Percentiles rank a stretch among this genome's conserved stretches.
phyloP scores from a whole-genome alignment of 2,113 vertebrate genomes.

The Microcebus lehilahytsara region DNA sequence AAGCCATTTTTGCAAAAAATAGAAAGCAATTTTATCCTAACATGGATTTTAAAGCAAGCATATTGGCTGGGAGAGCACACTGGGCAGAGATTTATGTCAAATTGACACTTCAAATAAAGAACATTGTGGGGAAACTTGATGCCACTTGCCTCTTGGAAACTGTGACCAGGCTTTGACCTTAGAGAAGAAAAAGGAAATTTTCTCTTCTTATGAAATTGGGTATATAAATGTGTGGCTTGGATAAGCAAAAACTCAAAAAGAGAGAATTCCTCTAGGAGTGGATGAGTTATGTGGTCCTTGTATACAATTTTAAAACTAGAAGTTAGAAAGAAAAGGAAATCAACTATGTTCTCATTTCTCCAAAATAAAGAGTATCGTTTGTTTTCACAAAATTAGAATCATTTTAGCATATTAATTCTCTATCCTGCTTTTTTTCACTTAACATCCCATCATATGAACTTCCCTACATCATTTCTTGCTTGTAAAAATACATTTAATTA shows the following conservation, averaged over 20 bases:
- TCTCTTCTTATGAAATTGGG: neutral
- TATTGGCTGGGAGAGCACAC: neutral
- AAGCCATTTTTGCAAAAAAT: constrained; percentile 28
- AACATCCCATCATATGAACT: neutral
- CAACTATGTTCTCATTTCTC: neutral
- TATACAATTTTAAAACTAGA: neutral
- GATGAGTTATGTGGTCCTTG: neutral
- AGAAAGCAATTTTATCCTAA: constrained; percentile 29
- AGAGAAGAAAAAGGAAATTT: neutral
- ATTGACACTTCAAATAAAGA: constrained; percentile 18
- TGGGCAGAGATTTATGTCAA: constrained; percentile 8
- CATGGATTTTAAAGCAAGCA: constrained; percentile 33
- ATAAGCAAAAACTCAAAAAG: neutral
- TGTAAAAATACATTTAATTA: neutral
- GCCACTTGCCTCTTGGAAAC: neutral
- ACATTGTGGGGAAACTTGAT: neutral
- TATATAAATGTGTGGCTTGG: neutral
- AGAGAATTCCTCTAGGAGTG: neutral
- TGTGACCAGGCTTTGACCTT: neutral
- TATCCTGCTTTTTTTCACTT: neutral
- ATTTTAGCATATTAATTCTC: neutral
- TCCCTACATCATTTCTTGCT: neutral
- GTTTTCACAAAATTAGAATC: neutral
- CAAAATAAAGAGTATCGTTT: neutral
- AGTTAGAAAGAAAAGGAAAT: neutral